These are phyloP conservation scores for Proteles cristata DNA, from an alignment of 2,113 vertebrate species.

Conservation along the genomic window DNA sequence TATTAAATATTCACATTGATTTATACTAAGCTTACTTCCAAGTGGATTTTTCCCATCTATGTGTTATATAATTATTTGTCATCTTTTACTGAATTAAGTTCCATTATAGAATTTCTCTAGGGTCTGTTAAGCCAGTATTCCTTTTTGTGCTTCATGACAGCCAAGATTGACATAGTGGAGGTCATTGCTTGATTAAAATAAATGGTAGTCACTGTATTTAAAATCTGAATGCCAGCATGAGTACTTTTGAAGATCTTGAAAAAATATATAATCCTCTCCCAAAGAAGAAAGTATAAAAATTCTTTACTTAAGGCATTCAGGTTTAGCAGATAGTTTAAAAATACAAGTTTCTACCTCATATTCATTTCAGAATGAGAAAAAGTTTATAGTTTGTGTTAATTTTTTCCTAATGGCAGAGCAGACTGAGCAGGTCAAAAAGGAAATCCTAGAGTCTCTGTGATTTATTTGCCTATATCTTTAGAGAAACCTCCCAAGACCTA, in stretches of 20 bases:
- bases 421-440: not conserved
- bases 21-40: not conserved
- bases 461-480: not conserved
- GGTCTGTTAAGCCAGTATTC: not conserved
- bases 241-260: not conserved
- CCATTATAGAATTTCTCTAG: not conserved
- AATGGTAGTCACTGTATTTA: not conserved
- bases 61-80: not conserved
- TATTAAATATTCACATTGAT: not conserved
- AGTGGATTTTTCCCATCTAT: not conserved
- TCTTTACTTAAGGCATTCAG: not conserved
- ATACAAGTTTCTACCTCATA: not conserved
- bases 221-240: not conserved
- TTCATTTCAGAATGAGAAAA: not conserved
- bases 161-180: not conserved
- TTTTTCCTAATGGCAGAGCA: not conserved
- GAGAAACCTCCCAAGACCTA: not conserved
- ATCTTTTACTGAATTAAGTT: not conserved
- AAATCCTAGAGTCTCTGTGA: not conserved
- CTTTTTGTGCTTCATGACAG: not conserved
- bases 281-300: not conserved
- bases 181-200: conserved; percentile 28
- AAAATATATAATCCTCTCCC: not conserved
- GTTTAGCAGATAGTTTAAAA: not conserved
- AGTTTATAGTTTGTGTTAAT: not conserved